Evolutionary conservation across 2,797 vertebrate species (phyloP).

Genomic region (Pangasius krempfi): DNA sequence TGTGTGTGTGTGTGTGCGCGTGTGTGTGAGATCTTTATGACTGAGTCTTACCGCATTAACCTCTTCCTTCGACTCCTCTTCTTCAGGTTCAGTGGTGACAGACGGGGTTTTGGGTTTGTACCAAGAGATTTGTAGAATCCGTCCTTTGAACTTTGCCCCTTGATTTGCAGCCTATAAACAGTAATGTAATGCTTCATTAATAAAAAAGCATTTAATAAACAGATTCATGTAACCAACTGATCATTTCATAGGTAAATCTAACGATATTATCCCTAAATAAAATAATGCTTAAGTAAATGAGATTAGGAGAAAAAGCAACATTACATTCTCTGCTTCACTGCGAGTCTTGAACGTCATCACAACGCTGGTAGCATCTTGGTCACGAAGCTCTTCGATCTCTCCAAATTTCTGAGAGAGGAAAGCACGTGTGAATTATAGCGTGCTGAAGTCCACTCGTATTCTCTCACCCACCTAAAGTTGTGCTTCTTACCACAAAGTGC

Average conservation of each 20-base stretch:
- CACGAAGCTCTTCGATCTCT: constrained; percentile 86
- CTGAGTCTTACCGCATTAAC: constrained; percentile 70
- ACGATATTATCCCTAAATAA: neutral
- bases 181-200: neutral
- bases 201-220: too few relatives aligned
- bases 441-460: neutral
- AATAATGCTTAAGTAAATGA: neutral
- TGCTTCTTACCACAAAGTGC: constrained; percentile 89
- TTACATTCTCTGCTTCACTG: constrained; percentile 89
- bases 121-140: constrained; percentile 93
- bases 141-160: constrained; percentile 95
- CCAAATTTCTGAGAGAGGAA: constrained; percentile 82
- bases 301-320: constrained; percentile 34
- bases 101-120: constrained; percentile 95
- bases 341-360: constrained; percentile 88
- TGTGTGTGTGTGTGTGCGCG: neutral
- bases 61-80: constrained; percentile 93
- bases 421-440: neutral
- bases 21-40: neutral
- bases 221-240: neutral
- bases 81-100: constrained; percentile 88
- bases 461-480: neutral
- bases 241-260: neutral
- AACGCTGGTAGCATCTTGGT: constrained; percentile 85
- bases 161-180: constrained; percentile 88